Evolutionary conservation across 2,113 vertebrate genomes (phyloP), one percentile per base, ranked within the genome.

Genomic region (Odobenus rosmarus): DNA sequence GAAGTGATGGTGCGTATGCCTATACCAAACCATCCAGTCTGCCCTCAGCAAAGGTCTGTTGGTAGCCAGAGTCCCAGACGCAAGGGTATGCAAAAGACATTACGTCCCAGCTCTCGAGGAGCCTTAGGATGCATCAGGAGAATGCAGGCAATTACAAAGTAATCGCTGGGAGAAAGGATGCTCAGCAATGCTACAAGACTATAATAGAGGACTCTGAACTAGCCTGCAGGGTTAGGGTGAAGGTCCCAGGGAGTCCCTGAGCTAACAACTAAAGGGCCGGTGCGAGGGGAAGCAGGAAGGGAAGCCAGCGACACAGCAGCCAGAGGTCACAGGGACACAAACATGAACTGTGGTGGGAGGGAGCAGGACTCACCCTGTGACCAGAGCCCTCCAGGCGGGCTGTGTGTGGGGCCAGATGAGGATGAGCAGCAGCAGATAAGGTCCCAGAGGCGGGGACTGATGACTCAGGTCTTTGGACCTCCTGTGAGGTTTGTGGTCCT

Each of bases 391-490:
- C 31, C 42, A 46, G 36, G 13, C 72, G 61, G 36, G 57, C 88
- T 46, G 26, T 59, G 2, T 39, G 18, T 11, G 59, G 16, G 31
- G 5, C 3, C 26, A 71, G 64, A 89, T 14, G 55, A n/a, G 67
- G 39, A 51, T 15, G n/a, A 28, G 28, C 23, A 42, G 28, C 55
- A 28, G 33, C 49, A 88, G 79, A 93, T 86, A 92, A 92, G 46
- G 24, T 19, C 55, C 51, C 16, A 49, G 19, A 26, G 9, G 33
- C 3, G 0, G 28, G 33, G 42, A 19, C 26, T 9, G 49, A 79
- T 90, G 95, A 89, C 88, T 96, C 93, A 93, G 91, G 80, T 21
- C 33, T 59, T 51, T 57, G 57, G 57, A 53, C 46, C 21, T 92
- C 33, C 31, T 21, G 16, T 69, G 80, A 61, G 5, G 26, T 39